Conservation (phyloP, 64 coral and sea anemone species). For the Cladopsammia gracilis region DNA sequence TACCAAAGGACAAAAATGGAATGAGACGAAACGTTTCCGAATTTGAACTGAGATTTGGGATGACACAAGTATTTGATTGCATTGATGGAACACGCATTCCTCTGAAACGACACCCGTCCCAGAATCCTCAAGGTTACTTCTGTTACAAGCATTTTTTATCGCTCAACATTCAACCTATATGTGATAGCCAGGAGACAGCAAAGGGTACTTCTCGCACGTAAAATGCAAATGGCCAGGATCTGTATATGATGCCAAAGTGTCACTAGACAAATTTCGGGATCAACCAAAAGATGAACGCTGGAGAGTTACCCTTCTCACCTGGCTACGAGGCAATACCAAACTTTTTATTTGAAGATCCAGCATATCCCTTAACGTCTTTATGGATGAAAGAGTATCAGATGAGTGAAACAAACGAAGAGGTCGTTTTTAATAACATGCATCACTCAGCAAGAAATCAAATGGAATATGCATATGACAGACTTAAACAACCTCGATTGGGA, state of each 20-base stretch:
- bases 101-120: slow-evolving; percentile 27
- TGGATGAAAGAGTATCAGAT: slow-evolving; percentile 72
- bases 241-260: slow-evolving; percentile 73
- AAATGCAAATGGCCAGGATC: slow-evolving; percentile 39
- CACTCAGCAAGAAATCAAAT: slow-evolving; percentile 71
- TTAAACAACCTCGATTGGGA: slow-evolving; percentile 47
- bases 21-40: slow-evolving; percentile 68
- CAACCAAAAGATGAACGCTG: slow-evolving; percentile 39
- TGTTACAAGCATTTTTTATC: slow-evolving; percentile 74
- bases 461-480: slow-evolving; percentile 59
- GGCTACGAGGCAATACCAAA: slow-evolving; percentile 57
- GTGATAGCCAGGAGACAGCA: slow-evolving; percentile 26
- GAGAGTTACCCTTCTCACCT: neutral
- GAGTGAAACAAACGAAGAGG: slow-evolving; percentile 53
- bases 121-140: slow-evolving; percentile 59
- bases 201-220: neutral
- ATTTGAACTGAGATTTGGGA: slow-evolving; percentile 61
- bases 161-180: slow-evolving; percentile 63
- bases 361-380: slow-evolving; percentile 58
- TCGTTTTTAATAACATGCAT: slow-evolving; percentile 71
- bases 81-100: slow-evolving; percentile 66
- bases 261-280: slow-evolving; percentile 46
- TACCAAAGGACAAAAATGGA: slow-evolving; percentile 50
- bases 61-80: slow-evolving; percentile 4
- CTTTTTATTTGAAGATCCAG: slow-evolving; percentile 51